Base-by-base conservation (phyloP, 2,888 invertebrate species). In the Aporophyla lueneburgensis region DNA sequence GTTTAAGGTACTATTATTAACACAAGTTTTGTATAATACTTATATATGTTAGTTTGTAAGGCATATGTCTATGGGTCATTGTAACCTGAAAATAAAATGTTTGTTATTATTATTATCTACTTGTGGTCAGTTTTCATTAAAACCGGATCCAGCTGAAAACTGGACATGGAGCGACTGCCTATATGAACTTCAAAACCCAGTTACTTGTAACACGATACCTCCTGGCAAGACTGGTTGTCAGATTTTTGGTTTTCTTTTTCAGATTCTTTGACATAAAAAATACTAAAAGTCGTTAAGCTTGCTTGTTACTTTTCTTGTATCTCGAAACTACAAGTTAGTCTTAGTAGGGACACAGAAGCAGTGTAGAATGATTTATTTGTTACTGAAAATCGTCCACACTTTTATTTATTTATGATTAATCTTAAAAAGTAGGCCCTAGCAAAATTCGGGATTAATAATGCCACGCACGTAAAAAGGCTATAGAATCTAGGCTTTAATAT, bases 391-490 rank as follows among this genome's bases (percentile, higher is more conserved):
- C 0, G 9, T 49, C 0, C 4, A 0, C 0, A 27, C 9, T n/a
- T 16, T 16, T n/a, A 33, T 33, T 33, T 5, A 33, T 33, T 53
- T 53, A 16, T 3, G 7, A n/a, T 58, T 24, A 24, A 56, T 65
- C 21, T 6, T 56, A 7, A 16, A 21, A 58, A 43, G 24, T 33
- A 43, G 27, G 5, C 63, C 51, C 49, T 71, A 63, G 21, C 56
- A 21, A 46, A 62, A 24, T 1, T n/a, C 4, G n/a, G 21, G 58
- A 65, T 58, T 72, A 43, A 43, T 79, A 79, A 63, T 56, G 56
- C 51, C 56, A 43, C 27, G 9, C 46, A 53, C 10, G 12, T 77
- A 33, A 77, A 73, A 58, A 65, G 53, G 51, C 46, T 80, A 46
- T 49, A 62, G 33, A 69, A 76, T 69, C 33, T 24, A 49, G 24